Evolutionary conservation across 2,113 vertebrate genomes (phyloP), one percentile per base, ranked within the genome.

Genomic region (Scomber scombrus): DNA sequence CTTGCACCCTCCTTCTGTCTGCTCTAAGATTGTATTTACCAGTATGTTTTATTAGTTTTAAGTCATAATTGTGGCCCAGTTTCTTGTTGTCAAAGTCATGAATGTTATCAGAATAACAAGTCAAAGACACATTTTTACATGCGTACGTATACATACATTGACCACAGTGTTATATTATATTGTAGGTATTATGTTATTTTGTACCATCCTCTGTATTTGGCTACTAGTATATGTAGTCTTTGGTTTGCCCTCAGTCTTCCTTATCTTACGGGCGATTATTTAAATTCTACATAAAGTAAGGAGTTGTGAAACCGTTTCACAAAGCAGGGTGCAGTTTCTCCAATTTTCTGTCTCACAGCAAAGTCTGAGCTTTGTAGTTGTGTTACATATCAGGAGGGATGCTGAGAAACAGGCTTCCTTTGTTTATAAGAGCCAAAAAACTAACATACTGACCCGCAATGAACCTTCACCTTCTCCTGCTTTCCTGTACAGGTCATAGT

Each of bases 331-430:
- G 40, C 18, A 57, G 14, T 71, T 56, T 45, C 60, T 66, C 18
- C 14, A 23, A 6, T 61, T 46, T 68, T 34, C 34, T 61, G 46
- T 64, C 63, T 29, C 18, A 52, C 21, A 75, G 75, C 29, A 51
- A 70, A 74, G 43, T 55, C 26, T 67, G 47, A 52, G 31, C 63
- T 73, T 66, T 76, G 21, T 57, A 65, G 58, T 18, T 54, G 67
- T 76, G 46, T 29, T 29, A 65, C 45, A 57, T 10, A 56, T n/a
- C 43, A 57, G 51, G 52, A 71, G 14, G 18, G 14, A 23, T 43
- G 60, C 50, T 26, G 21, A 5, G 34, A 60, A 75, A 52, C 16
- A 1, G 4, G 40, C 21, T 60, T 70, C 15, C 12, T 73, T 40
- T 18, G 47, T 60, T 34, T 12, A 21, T 43, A 0, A 77, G 34